Evolutionary conservation across 2,113 vertebrate species (phyloP).

Genomic region (Colinus virginianus): DNA sequence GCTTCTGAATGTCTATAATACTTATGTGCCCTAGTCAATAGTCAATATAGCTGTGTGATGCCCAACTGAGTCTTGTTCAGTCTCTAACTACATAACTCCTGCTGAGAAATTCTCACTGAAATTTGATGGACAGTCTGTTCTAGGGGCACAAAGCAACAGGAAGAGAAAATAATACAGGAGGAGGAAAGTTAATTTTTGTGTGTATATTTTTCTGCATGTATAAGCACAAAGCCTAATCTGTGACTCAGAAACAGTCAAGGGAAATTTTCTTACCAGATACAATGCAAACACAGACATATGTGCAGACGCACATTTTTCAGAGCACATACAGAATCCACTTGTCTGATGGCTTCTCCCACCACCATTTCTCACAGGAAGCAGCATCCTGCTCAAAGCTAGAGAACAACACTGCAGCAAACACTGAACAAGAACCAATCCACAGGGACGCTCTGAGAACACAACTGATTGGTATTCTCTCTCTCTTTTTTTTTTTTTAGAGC

Average conservation of each 20-base stretch:
- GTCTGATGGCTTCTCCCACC: background rate
- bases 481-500: background rate
- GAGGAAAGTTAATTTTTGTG: background rate
- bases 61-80: background rate
- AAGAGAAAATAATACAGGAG: background rate
- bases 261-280: background rate
- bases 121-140: background rate
- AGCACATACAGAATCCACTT: background rate
- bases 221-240: background rate
- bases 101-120: background rate
- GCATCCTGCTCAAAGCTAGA: background rate
- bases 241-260: background rate
- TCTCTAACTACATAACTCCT: background rate
- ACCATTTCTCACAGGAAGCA: background rate
- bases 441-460: background rate
- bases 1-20: background rate
- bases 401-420: rapidly evolving
- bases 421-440: background rate
- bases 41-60: background rate
- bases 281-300: background rate
- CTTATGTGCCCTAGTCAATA: background rate
- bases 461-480: background rate
- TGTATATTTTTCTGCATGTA: background rate
- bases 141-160: background rate
- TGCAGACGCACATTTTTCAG: background rate